Base-by-base conservation (phyloP, 2,797 vertebrate species). In the Pteronotus mesoamericanus region DNA sequence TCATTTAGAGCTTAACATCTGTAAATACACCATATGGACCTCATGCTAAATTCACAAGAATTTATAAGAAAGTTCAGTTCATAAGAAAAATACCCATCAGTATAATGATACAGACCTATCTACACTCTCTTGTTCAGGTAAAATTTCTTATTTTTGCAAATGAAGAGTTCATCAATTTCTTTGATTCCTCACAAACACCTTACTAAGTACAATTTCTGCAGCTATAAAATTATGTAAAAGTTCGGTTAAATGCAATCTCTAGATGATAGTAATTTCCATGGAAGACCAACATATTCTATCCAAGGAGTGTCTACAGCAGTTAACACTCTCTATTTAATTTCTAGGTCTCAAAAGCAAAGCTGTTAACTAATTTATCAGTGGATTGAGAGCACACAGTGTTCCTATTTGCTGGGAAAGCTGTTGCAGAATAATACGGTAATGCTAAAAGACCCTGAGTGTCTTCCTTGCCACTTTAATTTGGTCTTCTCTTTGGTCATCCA, bases 1-100 rank as follows among this genome's bases (percentile, higher is more conserved):
- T 95, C 94, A 86, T 91, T 97, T 92, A 46, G 74, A 91, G 3
- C 4, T 93, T 86, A 84, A 61, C 78, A 89, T 66, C 78, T 95
- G n/a, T 79, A 94, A 95, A 94, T 85, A 95, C 2, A 78, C 53
- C 48, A 90, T 78, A 74, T 96, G 84, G 82, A 37, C 51, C 34
- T 72, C 87, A 86, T 91, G 77, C 24, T 91, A 89, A 93, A 75
- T 84, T 93, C 51, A 48, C 0, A 46, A 46, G 29, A 93, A 94
- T 75, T 83, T 88, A 71, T 89, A 77, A 80, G 15, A 57, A 89
- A 90, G 10, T 86, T 75, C 8, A 95, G 84, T 93, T 93, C 12
- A 6, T 94, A 91, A 85, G 46, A 80, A 80, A 69, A 74, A 69
- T 61, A 66, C 48, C 5, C 12, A 77, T 37, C 68, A 46, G 6